These are phyloP conservation scores for Aspidiotus destructor DNA, from an alignment of 2,888 invertebrate genomes.

Conservation along the genomic window DNA sequence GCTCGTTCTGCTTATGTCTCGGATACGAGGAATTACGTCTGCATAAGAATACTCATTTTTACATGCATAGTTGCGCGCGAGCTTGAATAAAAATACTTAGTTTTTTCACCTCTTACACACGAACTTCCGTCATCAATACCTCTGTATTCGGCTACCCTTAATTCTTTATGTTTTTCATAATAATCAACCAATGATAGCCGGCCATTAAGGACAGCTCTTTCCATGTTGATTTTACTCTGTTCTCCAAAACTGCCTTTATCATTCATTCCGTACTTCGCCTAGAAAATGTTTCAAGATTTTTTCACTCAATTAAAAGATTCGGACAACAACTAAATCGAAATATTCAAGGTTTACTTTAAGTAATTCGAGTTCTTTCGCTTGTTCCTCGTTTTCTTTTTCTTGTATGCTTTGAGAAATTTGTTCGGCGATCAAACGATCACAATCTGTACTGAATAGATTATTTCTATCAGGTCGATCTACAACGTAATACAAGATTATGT, in stretches of 20 bases:
- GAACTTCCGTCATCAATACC: conserved; percentile 76
- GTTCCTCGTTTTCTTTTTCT: conserved; percentile 61
- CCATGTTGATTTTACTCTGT: conserved; percentile 67
- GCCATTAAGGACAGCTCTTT: conserved; percentile 73
- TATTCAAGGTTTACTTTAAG: conserved; percentile 43
- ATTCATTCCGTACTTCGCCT: conserved; percentile 75
- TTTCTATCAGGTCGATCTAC: no score
- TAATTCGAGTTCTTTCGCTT: conserved; percentile 71
- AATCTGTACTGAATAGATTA: no score
- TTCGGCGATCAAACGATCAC: conserved; percentile 47
- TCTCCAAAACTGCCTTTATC: conserved; percentile 71
- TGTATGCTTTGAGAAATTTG: conserved; percentile 50
- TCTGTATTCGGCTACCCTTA: conserved; percentile 62
- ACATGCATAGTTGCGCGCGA: no score
- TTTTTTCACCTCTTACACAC: conserved; percentile 57
- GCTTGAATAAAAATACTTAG: no score
- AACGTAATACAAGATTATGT: no score
- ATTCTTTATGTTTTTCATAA: conserved; percentile 68
- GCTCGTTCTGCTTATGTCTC: conserved; percentile 43
- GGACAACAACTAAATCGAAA: not conserved
- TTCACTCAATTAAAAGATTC: not conserved
- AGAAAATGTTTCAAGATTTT: conserved; percentile 20
- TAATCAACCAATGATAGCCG: conserved; percentile 77
- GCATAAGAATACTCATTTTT: conserved; percentile 17
- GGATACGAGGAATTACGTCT: conserved; percentile 40